phyloP scores from a whole-genome alignment of 2,113 vertebrate genomes.

The Cranoglanis bouderius region DNA sequence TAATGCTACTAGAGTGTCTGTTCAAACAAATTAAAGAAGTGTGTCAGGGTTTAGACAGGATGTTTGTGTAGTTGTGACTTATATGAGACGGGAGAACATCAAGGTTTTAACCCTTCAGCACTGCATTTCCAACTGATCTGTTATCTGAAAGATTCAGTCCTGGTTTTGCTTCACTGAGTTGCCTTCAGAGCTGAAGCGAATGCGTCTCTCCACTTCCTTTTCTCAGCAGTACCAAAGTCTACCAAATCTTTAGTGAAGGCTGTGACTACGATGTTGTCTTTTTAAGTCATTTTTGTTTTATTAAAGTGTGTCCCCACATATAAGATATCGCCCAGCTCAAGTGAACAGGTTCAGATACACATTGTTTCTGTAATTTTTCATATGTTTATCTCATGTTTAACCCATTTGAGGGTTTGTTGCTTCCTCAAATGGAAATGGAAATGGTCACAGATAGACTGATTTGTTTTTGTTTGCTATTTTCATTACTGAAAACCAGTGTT shows the following conservation, averaged over 20 bases:
- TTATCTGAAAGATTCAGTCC: neutral
- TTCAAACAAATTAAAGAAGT: neutral
- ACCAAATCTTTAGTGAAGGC: neutral
- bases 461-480: neutral
- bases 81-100: neutral
- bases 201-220: neutral
- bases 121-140: neutral
- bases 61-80: neutral
- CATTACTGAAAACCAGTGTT: neutral
- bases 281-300: neutral
- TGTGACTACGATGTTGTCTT: neutral
- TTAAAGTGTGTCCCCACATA: neutral
- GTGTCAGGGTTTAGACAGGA: neutral
- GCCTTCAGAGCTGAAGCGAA: neutral
- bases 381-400: neutral
- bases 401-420: neutral
- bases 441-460: neutral
- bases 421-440: neutral
- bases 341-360: neutral
- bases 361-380: neutral
- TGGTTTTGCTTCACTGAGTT: neutral
- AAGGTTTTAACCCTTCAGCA: neutral
- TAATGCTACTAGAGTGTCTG: neutral
- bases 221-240: neutral
- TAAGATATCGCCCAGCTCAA: neutral